Conservation (phyloP, 1,140 invertebrate species). For the Nylanderia fulva region DNA sequence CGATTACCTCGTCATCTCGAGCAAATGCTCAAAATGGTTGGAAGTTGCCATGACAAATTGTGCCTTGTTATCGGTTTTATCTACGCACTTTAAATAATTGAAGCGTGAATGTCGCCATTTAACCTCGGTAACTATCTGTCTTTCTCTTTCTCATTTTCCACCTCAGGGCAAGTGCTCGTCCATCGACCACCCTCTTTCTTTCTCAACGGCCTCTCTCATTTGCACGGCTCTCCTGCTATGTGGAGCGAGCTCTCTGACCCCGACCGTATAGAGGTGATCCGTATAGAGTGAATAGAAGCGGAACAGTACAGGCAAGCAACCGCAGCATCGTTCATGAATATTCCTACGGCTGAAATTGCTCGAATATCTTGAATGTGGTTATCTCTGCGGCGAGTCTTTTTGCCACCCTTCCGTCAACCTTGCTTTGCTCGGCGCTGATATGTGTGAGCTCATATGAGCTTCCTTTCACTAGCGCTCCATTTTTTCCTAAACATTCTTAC, state of each 20-base stretch:
- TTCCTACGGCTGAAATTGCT: slow-evolving; percentile 79
- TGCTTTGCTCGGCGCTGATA: not conserved
- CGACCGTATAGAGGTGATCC: slow-evolving; percentile 70
- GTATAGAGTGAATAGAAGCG: slow-evolving; percentile 78
- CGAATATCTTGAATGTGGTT: slow-evolving; percentile 75
- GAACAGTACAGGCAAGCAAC: slow-evolving; percentile 71
- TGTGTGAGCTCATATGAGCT: not conserved
- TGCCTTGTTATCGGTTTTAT: slow-evolving; percentile 72
- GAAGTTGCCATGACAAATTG: slow-evolving; percentile 71
- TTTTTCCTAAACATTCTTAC: slow-evolving; percentile 25
- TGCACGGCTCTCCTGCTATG: slow-evolving; percentile 83
- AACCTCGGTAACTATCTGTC: slow-evolving; percentile 31
- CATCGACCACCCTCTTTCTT: not conserved
- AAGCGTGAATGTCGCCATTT: slow-evolving; percentile 79
- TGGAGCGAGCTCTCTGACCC: slow-evolving; percentile 82
- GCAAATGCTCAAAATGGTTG: not conserved
- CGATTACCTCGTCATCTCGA: not conserved
- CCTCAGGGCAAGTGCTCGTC: not conserved
- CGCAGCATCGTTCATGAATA: slow-evolving; percentile 82
- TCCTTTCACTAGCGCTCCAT: not conserved
- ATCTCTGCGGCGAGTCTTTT: slow-evolving; percentile 57
- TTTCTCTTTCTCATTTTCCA: slow-evolving; percentile 35
- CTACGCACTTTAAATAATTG: slow-evolving; percentile 83
- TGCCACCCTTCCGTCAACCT: not conserved
- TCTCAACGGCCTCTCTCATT: slow-evolving; percentile 76